Percentiles rank a stretch among this genome's conserved stretches.
Conservation (phyloP, 2,888 invertebrate genomes). For the Orchesellides sinensis region DNA sequence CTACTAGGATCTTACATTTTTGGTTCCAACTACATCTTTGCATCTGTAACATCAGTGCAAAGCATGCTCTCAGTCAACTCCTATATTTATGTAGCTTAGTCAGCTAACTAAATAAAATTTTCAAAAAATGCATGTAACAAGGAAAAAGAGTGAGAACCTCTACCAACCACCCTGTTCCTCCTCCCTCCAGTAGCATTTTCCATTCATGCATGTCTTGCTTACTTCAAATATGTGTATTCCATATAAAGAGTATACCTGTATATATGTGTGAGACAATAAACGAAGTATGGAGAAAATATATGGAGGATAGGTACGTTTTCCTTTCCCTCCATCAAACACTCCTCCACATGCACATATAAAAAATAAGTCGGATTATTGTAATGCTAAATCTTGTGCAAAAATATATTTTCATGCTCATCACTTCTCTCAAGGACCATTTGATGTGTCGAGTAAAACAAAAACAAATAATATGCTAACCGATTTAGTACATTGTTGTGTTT, state of each 20-base stretch:
- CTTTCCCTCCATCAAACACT: background rate
- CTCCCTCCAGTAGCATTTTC: background rate
- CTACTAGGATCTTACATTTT: background rate
- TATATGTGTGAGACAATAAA: too few relatives aligned
- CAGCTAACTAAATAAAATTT: conserved; percentile 44
- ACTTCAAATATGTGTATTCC: too few relatives aligned
- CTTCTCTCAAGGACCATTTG: conserved; percentile 31
- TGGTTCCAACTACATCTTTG: background rate
- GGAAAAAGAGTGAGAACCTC: conserved; percentile 4
- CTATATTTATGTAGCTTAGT: background rate
- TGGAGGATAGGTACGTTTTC: too few relatives aligned
- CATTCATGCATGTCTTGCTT: conserved; percentile 49
- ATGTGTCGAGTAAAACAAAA: too few relatives aligned
- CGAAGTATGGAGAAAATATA: too few relatives aligned
- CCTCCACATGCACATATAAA: background rate
- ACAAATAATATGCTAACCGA: too few relatives aligned
- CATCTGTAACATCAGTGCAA: background rate
- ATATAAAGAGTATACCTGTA: too few relatives aligned
- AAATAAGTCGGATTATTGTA: conserved; percentile 28
- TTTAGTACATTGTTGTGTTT: too few relatives aligned
- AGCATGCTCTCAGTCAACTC: background rate
- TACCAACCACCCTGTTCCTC: conserved; percentile 11
- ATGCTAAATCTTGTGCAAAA: conserved; percentile 50
- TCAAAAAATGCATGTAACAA: conserved; percentile 15
- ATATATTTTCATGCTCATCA: conserved; percentile 42